Base-by-base conservation (phyloP, 2,888 invertebrate species). In the Diadegma fenestrale region DNA sequence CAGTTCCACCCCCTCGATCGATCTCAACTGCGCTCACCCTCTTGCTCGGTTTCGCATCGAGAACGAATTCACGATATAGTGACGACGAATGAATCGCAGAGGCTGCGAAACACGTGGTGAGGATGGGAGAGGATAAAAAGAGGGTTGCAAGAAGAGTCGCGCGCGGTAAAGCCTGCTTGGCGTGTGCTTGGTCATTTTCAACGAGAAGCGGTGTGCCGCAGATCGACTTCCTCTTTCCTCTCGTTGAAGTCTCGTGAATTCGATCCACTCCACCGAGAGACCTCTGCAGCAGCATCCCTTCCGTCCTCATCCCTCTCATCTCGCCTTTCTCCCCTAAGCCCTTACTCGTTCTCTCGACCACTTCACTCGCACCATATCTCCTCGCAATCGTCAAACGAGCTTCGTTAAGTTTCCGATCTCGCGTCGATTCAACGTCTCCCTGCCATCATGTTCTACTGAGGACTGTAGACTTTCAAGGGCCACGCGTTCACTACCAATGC, bases 361-460 rank as follows among this genome's bases (percentile, higher is more conserved):
- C 72, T 81, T 77, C 80, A 64, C 66, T 78, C 75, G 58, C 71
- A 73, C 82, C 64, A 75, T 58, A 43, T 63, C 48, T 75, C 81
- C 30, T n/a, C 58, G 81, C 43, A 45, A 77, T 71, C 80, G 66
- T 43, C 72, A 61, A 84, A 81, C 80, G 81, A 85, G 82, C 85
- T 85, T 85, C 79, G 85, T 81, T 85, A 85, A 85, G 82, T 85
- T 85, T 75, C 69, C 54, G 75, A 83, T 83, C 73, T 78, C 73
- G 33, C 72, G 80, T 30, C 79, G 63, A 79, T 83, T 80, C 76
- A 73, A 43, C 26, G 43, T 72, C 54, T 72, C 33, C 33, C 26
- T 19, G 12, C 37, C 41, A 5, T 10, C n/a, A 12, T n/a, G 8
- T n/a, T 7, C 8, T 19, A 37, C 41, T 17, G 19, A 41, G 26